These are phyloP conservation scores for Poecilus cupreus DNA, from an alignment of 2,888 invertebrate species.

Conservation along the genomic window DNA sequence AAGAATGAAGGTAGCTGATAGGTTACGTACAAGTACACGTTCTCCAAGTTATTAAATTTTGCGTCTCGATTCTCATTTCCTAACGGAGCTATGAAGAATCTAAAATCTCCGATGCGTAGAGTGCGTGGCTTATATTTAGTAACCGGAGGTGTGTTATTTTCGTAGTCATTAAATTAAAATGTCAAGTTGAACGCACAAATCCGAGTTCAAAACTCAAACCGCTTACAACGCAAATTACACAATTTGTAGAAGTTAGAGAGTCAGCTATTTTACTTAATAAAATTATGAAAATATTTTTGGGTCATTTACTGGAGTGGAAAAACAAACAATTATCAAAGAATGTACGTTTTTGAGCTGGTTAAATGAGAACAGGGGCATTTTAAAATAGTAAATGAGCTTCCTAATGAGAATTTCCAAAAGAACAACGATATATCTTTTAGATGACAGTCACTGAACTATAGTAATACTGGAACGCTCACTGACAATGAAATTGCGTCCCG, in stretches of 20 bases:
- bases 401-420: not conserved
- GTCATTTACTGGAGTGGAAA: conserved; percentile 5
- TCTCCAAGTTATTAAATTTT: no score
- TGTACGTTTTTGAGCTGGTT: not conserved
- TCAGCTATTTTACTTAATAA: not conserved
- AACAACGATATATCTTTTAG: not conserved
- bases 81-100: no score
- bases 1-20: no score
- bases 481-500: no score
- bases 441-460: no score
- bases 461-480: no score
- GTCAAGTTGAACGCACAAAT: conserved; percentile 44
- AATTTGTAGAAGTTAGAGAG: not conserved
- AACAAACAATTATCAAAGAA: conserved; percentile 9
- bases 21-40: no score
- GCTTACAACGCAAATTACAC: conserved; percentile 18
- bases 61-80: no score
- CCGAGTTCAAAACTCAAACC: conserved; percentile 16
- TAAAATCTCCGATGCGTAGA: not conserved
- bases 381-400: conserved; percentile 6
- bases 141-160: conserved; percentile 18
- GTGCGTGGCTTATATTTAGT: conserved; percentile 33
- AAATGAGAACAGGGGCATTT: not conserved
- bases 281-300: not conserved
- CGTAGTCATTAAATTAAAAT: conserved; percentile 37